These are phyloP conservation scores for Drosophila bipectinata DNA, from an alignment of 1,140 invertebrate genomes.

Conservation along the genomic window DNA sequence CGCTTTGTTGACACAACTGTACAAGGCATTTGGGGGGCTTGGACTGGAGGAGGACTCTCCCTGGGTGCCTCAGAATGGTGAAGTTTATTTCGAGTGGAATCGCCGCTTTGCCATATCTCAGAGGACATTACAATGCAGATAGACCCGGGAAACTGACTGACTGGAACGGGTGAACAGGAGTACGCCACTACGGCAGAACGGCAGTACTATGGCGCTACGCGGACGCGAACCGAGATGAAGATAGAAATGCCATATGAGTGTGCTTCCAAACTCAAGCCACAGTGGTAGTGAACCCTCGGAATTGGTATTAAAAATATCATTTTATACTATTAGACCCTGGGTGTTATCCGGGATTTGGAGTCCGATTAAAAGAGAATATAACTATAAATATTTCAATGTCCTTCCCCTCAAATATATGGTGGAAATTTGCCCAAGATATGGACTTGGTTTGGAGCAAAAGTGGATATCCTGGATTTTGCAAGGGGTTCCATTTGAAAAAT, in stretches of 20 bases:
- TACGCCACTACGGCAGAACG: conserved; percentile 10
- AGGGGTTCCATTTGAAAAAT: too few species aligned
- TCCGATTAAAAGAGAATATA: too few species aligned
- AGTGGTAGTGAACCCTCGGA: background rate
- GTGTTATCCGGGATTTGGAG: too few species aligned
- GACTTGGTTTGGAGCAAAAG: too few species aligned
- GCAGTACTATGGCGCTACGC: conserved; percentile 2
- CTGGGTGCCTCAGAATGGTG: conserved; percentile 29
- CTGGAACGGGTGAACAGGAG: conserved; percentile 38
- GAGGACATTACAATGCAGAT: conserved; percentile 81
- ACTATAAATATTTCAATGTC: too few species aligned
- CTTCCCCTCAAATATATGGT: too few species aligned
- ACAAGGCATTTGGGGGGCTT: conserved; percentile 21
- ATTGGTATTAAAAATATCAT: too few species aligned
- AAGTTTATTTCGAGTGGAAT: conserved; percentile 80
- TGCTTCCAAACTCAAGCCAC: background rate
- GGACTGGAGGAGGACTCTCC: background rate
- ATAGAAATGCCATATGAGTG: conserved; percentile 28
- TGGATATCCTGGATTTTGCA: too few species aligned
- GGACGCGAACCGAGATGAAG: conserved; percentile 17
- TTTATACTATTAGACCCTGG: too few species aligned
- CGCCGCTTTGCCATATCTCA: conserved; percentile 77
- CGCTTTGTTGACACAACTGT: conserved; percentile 79
- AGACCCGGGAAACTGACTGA: conserved; percentile 61
- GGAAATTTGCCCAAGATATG: too few species aligned